A percentile compares a stretch with the other conserved stretches of the same genome.
Conservation (phyloP, 2,888 invertebrate genomes). For the Platycnemis pennipes region DNA sequence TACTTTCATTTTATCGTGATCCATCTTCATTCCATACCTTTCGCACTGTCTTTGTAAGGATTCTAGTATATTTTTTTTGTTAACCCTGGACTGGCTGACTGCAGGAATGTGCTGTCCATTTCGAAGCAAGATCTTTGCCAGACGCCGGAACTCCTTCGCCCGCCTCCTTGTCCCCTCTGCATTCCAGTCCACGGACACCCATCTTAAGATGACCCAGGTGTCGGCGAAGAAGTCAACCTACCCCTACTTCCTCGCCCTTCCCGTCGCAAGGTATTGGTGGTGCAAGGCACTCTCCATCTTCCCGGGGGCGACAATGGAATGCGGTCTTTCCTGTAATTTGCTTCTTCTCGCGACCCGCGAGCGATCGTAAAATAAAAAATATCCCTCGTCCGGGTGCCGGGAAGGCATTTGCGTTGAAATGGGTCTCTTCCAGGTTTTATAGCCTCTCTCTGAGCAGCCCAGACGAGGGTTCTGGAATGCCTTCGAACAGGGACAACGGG, state of each 20-base stretch:
- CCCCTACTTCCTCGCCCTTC: background rate
- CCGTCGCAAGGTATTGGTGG: background rate
- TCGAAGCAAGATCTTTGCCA: too few species aligned
- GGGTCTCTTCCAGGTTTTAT: background rate
- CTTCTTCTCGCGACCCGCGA: background rate
- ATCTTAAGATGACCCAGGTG: background rate
- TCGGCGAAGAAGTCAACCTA: background rate
- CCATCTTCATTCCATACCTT: too few species aligned
- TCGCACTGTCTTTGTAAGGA: too few species aligned
- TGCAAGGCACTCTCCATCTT: background rate
- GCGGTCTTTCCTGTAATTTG: constrained; percentile 23
- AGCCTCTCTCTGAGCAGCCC: too few species aligned
- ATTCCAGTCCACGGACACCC: background rate
- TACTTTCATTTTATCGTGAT: too few species aligned
- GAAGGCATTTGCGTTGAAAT: background rate
- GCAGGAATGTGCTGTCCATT: too few species aligned
- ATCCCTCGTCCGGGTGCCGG: background rate
- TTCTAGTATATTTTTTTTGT: too few species aligned
- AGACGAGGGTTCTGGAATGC: too few species aligned
- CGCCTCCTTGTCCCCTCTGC: background rate
- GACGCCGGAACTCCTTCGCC: too few species aligned
- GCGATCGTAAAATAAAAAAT: background rate
- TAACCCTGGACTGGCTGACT: too few species aligned
- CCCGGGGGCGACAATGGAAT: background rate
- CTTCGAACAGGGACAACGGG: too few species aligned